Base-by-base conservation (phyloP, 2,797 vertebrate species). In the Tolypeutes matacus region DNA sequence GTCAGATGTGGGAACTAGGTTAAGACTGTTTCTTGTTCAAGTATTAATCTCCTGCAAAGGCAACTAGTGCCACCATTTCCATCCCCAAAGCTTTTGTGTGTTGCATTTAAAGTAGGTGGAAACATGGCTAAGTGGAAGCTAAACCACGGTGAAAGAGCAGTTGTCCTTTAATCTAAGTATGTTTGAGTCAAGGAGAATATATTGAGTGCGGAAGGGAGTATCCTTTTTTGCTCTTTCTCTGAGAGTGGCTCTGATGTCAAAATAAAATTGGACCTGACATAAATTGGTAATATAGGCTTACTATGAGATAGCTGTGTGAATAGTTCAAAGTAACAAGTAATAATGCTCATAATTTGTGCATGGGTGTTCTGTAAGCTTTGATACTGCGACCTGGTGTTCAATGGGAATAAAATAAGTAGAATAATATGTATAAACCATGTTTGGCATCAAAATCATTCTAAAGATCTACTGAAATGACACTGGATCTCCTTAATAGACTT, bases 351-450 rank as follows among this genome's bases (percentile, higher is more conserved):
- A 64, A 49, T 9, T 56, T 17, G 23, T 81, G 2, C 15, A 2
- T 27, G 42, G 29, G 21, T 82, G 21, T 82, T 92, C 56, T 91
- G 5, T 65, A 65, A 56, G 29, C 23, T 83, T 94, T 53, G 7
- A 87, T 51, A 76, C 21, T 60, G 3, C 51, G 23, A 6, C 12
- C 11, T 13, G 72, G 25, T 62, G 75, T 70, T 81, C 77, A 80
- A 72, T 36, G 67, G n/a, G 93, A 73, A 56, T 84, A 90, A 96
- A 92, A 56, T 80, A 72, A 77, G 18, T 90, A 67, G 9, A 86
- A 72, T 86, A 93, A 81, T 77, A 7, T 91, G 4, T 18, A 53
- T 83, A 65, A 64, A 69, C 0, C 5, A 18, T 25, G 34, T 84
- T 70, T 29, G 25, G 23, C 42, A 65, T 87, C 10, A 56, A 51